These are phyloP conservation scores for Cyprinus carpio DNA, from an alignment of 2,113 vertebrate species.

Conservation along the genomic window DNA sequence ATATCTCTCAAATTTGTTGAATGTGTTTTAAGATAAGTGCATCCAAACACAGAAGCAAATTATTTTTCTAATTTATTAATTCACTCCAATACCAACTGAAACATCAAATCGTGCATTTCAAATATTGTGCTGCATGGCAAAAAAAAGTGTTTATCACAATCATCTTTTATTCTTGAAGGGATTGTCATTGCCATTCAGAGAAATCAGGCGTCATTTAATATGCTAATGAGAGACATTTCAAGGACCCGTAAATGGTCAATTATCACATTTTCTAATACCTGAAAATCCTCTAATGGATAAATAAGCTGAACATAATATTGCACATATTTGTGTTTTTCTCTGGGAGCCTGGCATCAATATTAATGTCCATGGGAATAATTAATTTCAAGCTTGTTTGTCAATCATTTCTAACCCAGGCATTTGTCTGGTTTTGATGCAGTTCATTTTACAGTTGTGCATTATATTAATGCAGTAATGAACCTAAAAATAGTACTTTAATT, in stretches of 20 bases:
- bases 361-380: background rate
- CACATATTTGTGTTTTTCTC: constrained; percentile 19
- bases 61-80: constrained; percentile 47
- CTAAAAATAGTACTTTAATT: constrained; percentile 22
- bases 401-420: background rate
- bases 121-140: constrained; percentile 34
- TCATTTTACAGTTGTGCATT: background rate
- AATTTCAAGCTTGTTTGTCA: background rate
- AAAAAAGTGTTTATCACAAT: constrained; percentile 39
- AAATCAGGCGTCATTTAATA: constrained; percentile 57
- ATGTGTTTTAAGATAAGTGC: constrained; percentile 30
- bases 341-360: background rate
- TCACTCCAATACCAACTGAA: constrained; percentile 21
- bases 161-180: constrained; percentile 34
- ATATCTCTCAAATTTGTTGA: constrained; percentile 8
- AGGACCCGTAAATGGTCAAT: constrained; percentile 50
- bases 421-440: constrained; percentile 10
- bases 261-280: constrained; percentile 40
- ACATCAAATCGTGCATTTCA: constrained; percentile 42
- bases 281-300: constrained; percentile 30
- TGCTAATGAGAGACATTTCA: constrained; percentile 45
- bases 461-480: background rate
- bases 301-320: constrained; percentile 38
- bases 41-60: background rate
- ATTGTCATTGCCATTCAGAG: constrained; percentile 40